A percentile compares a stretch with the other conserved stretches of the same genome.
Conservation (phyloP, 2,888 invertebrate genomes). For the Athripsodes cinereus region DNA sequence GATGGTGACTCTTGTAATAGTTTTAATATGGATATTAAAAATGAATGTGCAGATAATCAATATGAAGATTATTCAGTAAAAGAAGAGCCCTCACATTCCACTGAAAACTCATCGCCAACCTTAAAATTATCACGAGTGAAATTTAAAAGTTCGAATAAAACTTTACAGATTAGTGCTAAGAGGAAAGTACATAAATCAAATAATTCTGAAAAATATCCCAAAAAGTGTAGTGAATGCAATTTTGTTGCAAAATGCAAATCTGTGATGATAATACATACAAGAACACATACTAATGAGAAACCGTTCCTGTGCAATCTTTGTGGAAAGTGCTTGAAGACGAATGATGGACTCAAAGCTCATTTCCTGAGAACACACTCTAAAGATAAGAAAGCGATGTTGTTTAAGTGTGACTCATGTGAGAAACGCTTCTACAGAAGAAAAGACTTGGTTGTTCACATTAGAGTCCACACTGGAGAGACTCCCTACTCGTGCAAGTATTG, state of each 20-base stretch:
- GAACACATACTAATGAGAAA: slow-evolving; percentile 15
- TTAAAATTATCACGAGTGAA: no score
- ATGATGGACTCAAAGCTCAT: slow-evolving; percentile 16
- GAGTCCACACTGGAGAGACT: slow-evolving; percentile 22
- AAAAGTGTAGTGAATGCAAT: slow-evolving; percentile 13
- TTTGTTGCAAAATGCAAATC: slow-evolving; percentile 5
- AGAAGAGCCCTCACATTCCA: no score
- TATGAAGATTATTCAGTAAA: no score
- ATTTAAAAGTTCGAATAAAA: no score
- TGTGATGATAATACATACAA: slow-evolving; percentile 15
- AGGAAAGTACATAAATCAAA: neutral
- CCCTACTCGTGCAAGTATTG: slow-evolving; percentile 37
- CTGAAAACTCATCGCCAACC: no score
- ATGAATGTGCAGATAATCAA: neutral
- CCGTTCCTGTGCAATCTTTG: slow-evolving; percentile 19
- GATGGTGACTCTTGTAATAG: no score
- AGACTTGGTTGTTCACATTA: slow-evolving; percentile 20
- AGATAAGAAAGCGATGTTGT: neutral
- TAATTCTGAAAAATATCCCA: neutral
- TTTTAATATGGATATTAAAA: neutral
- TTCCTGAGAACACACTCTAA: slow-evolving; percentile 14
- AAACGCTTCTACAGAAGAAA: slow-evolving; percentile 18
- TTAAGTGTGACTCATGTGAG: slow-evolving; percentile 21
- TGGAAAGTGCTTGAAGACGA: slow-evolving; percentile 7
- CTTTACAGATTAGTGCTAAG: no score